Conservation (phyloP, 2,888 invertebrate species). For the Corbicula japonica region DNA sequence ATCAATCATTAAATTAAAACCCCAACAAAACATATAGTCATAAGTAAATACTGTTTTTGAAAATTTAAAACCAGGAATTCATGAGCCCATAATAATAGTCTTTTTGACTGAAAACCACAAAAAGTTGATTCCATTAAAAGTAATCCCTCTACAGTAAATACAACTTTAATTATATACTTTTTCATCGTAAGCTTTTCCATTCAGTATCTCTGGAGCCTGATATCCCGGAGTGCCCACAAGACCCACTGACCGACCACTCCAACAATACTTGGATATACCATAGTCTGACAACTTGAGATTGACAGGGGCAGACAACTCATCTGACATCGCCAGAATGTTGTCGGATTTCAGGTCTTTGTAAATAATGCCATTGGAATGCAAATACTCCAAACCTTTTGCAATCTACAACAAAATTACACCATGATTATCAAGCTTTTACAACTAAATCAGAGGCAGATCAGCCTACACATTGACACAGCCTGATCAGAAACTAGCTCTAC, state of each 20-base stretch:
- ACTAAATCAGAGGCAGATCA: too few relatives aligned
- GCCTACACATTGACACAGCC: too few relatives aligned
- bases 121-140: too few relatives aligned
- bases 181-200: conserved; percentile 80
- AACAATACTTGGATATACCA: conserved; percentile 82
- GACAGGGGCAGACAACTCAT: conserved; percentile 68
- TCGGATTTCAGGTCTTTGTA: conserved; percentile 84
- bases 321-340: conserved; percentile 82
- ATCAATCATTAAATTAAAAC: too few relatives aligned
- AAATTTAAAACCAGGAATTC: too few relatives aligned
- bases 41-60: too few relatives aligned
- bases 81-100: too few relatives aligned
- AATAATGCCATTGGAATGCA: conserved; percentile 79
- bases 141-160: too few relatives aligned
- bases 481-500: too few relatives aligned
- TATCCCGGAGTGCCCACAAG: conserved; percentile 83
- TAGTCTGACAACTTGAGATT: conserved; percentile 85
- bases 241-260: conserved; percentile 80
- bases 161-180: too few relatives aligned
- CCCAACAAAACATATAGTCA: too few relatives aligned
- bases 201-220: conserved; percentile 84
- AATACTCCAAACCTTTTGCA: conserved; percentile 78
- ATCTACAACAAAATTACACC: conserved; percentile 64
- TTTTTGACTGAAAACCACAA: too few relatives aligned
- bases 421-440: background rate